phyloP scores from a whole-genome alignment of 2,888 invertebrate genomes.

The Thymelicus lineola region DNA sequence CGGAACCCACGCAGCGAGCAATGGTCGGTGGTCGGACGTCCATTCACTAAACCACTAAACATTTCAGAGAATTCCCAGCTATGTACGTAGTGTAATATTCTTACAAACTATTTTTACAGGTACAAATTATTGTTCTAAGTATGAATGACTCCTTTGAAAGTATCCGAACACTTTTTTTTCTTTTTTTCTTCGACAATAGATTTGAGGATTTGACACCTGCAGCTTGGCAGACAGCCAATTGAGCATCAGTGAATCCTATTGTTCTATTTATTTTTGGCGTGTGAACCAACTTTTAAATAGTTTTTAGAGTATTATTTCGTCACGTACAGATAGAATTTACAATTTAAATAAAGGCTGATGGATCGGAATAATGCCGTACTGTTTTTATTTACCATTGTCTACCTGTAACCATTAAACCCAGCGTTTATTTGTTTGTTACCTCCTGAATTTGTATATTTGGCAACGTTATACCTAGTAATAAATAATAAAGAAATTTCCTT shows the following conservation, averaged over 20 bases:
- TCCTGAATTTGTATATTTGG: not conserved
- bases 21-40: constrained; percentile 7
- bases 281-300: constrained; percentile 49
- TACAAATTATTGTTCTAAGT: constrained; percentile 31
- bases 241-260: constrained; percentile 44
- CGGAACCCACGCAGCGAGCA: constrained; percentile 20
- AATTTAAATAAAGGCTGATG: constrained; percentile 25
- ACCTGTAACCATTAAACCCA: constrained; percentile 7
- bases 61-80: constrained; percentile 21
- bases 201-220: constrained; percentile 46
- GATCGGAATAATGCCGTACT: constrained; percentile 31
- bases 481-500: not conserved
- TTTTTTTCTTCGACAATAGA: constrained; percentile 40
- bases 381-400: constrained; percentile 10
- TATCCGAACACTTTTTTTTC: constrained; percentile 25
- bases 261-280: constrained; percentile 50
- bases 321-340: constrained; percentile 42
- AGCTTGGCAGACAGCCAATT: constrained; percentile 46
- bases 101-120: constrained; percentile 21
- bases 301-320: constrained; percentile 46
- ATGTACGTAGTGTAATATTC: not conserved
- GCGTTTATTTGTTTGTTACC: not conserved
- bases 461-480: too few relatives aligned
- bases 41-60: constrained; percentile 35
- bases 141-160: constrained; percentile 35